A percentile compares a stretch with the other conserved stretches of the same genome.
Conservation (phyloP, 1,140 invertebrate species). For the Dinothrombium tinctorium region DNA sequence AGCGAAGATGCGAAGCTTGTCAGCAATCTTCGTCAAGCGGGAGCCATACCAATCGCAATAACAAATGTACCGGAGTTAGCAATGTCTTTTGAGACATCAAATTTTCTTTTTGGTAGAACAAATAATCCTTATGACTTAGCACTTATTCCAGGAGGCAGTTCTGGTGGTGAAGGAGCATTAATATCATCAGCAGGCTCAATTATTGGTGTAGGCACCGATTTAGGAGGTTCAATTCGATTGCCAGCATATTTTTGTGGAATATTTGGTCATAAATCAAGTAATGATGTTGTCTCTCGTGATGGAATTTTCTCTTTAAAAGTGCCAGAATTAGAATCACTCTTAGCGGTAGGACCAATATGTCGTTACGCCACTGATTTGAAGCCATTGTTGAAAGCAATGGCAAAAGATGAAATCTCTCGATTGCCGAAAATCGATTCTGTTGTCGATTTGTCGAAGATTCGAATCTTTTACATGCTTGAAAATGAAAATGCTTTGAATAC, state of each 20-base stretch:
- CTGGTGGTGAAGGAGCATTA: conserved; percentile 25
- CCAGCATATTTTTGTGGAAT: conserved; percentile 82
- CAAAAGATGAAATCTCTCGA: conserved; percentile 1
- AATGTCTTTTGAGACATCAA: conserved; percentile 59
- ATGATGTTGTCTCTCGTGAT: conserved; percentile 21
- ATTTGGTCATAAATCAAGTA: conserved; percentile 79
- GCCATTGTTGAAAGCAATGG: not conserved
- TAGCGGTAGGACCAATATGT: not conserved
- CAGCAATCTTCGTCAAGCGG: not conserved
- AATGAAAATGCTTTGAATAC: conserved; percentile 28
- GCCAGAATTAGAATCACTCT: too few species aligned
- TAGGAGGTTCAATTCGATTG: conserved; percentile 86
- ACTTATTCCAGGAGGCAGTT: conserved; percentile 43
- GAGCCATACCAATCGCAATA: conserved; percentile 38
- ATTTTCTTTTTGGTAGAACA: conserved; percentile 58
- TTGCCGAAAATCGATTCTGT: conserved; percentile 31
- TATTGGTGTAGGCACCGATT: conserved; percentile 75
- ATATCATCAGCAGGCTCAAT: conserved; percentile 49
- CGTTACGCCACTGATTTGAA: not conserved
- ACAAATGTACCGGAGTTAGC: conserved; percentile 68
- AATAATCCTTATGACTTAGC: conserved; percentile 70
- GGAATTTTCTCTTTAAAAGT: conserved; percentile 2
- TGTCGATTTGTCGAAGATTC: conserved; percentile 38
- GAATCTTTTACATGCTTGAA: conserved; percentile 62
- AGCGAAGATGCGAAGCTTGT: conserved; percentile 27